These are phyloP conservation scores for Amiota minor DNA, from an alignment of 2,888 invertebrate species.

Conservation along the genomic window DNA sequence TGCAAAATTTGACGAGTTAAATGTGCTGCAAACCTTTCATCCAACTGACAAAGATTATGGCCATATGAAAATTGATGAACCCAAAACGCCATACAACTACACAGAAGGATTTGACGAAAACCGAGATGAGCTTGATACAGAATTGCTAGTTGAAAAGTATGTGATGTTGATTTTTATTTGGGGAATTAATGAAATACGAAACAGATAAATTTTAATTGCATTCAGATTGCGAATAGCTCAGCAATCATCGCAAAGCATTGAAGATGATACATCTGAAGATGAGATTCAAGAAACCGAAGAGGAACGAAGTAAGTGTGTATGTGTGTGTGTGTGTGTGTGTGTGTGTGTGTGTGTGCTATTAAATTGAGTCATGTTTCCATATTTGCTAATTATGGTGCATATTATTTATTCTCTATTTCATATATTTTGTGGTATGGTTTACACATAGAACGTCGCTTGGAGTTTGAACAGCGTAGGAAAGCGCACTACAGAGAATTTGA, in stretches of 20 bases:
- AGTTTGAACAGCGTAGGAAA: conserved; percentile 94
- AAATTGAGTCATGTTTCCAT: background rate
- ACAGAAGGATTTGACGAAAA: conserved; percentile 77
- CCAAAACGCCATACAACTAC: conserved; percentile 91
- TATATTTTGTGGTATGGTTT: conserved; percentile 20
- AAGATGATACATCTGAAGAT: conserved; percentile 76
- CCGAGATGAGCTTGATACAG: conserved; percentile 79
- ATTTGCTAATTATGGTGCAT: background rate
- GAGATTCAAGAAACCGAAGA: conserved; percentile 80
- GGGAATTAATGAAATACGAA: background rate
- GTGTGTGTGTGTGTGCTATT: background rate
- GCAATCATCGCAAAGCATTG: conserved; percentile 72
- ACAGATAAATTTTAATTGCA: conserved; percentile 1
- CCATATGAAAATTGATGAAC: conserved; percentile 98
- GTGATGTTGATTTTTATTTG: conserved; percentile 39
- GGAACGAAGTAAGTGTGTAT: conserved; percentile 73
- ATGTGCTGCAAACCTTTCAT: conserved; percentile 97
- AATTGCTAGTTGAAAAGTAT: conserved; percentile 85
- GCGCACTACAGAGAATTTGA: conserved; percentile 98
- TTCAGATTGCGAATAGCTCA: conserved; percentile 70
- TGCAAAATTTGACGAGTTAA: conserved; percentile 98
- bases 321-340: no score
- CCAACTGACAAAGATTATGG: conserved; percentile 99
- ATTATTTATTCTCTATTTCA: background rate
- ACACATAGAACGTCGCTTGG: conserved; percentile 78